Conservation (phyloP, 2,797 vertebrate genomes). For the Notolepis coatsorum region DNA sequence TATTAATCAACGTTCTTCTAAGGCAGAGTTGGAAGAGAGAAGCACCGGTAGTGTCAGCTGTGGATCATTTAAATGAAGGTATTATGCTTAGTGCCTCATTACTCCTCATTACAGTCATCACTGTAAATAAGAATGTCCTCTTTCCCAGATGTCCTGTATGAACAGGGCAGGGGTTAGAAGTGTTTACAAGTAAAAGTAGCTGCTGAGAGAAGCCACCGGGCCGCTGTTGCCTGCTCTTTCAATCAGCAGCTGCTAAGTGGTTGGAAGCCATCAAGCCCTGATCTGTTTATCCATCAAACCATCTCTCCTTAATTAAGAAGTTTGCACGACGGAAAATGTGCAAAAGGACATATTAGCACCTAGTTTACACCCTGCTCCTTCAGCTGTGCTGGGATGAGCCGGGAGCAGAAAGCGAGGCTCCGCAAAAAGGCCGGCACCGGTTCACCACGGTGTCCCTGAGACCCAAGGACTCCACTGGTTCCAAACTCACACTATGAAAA, state of each 20-base stretch:
- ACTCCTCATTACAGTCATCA: too few relatives aligned
- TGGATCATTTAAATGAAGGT: too few relatives aligned
- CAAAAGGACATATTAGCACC: slow-evolving; percentile 62
- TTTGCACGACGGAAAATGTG: slow-evolving; percentile 55
- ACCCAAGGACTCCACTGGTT: slow-evolving; percentile 56
- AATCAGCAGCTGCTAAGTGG: slow-evolving; percentile 44
- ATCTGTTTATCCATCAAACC: slow-evolving; percentile 53
- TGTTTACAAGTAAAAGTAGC: slow-evolving; percentile 24
- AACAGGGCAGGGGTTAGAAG: slow-evolving; percentile 51
- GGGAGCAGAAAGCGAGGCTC: slow-evolving; percentile 33
- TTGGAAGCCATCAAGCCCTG: slow-evolving; percentile 50
- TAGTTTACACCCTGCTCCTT: slow-evolving; percentile 59
- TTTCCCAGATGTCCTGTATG: too few relatives aligned
- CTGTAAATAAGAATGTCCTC: too few relatives aligned
- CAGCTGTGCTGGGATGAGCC: slow-evolving; percentile 39
- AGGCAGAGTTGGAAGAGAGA: too few relatives aligned
- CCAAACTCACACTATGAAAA: slow-evolving; percentile 43
- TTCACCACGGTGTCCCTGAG: slow-evolving; percentile 67
- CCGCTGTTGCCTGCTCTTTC: slow-evolving; percentile 14
- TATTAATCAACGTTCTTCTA: too few relatives aligned
- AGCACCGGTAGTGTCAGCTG: too few relatives aligned
- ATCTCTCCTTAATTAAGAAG: slow-evolving; percentile 67
- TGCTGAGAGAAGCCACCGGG: slow-evolving; percentile 26
- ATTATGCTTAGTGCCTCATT: too few relatives aligned
- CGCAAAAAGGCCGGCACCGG: slow-evolving; percentile 41